phyloP scores from a whole-genome alignment of 2,113 vertebrate genomes.

The Polyodon spathula region DNA sequence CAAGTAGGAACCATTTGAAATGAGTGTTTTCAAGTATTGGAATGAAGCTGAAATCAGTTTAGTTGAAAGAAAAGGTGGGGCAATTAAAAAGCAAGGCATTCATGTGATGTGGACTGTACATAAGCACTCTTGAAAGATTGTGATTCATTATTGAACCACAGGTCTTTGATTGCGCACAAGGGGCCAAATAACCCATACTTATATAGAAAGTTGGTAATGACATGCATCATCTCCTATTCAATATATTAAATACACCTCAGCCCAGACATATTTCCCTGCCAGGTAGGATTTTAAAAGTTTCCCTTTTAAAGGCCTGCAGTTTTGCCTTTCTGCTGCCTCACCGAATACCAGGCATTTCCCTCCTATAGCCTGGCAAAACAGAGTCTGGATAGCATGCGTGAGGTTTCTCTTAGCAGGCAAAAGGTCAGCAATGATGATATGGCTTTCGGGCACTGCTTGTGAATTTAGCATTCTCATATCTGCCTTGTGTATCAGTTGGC shows the following conservation, averaged over 20 bases:
- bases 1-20: no score
- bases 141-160: no score
- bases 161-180: no score
- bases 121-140: no score
- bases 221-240: not conserved
- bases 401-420: constrained; percentile 33
- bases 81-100: no score
- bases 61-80: no score
- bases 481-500: not conserved
- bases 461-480: not conserved
- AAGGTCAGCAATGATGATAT: constrained; percentile 27
- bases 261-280: constrained; percentile 45
- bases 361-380: constrained; percentile 14
- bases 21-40: no score
- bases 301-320: constrained; percentile 11
- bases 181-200: no score
- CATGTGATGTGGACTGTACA: no score
- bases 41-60: no score
- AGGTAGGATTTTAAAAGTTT: constrained; percentile 16
- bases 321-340: constrained; percentile 11
- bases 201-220: no score
- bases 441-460: constrained; percentile 6
- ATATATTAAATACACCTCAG: constrained; percentile 19
- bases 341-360: not conserved
- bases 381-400: constrained; percentile 24